Evolutionary conservation across 53 echinoderm and acorn worm genomes (phyloP), one percentile per base, ranked within the genome.

Genomic region (Paracentrotus lividus): DNA sequence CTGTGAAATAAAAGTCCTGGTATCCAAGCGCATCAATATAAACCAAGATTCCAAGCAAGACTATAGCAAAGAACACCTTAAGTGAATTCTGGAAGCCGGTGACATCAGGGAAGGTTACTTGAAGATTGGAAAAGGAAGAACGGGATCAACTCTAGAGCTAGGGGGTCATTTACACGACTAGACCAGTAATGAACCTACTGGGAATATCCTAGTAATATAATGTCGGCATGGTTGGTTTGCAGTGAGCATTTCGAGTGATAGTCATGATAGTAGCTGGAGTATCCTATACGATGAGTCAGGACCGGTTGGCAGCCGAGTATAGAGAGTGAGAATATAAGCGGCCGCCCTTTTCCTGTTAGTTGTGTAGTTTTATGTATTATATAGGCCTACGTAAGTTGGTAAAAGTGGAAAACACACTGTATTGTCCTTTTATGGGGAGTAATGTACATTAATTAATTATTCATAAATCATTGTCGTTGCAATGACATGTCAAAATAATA

Each of bases 51-150:
- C n/a, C n/a, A n/a, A n/a, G n/a, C n/a, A n/a, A n/a, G n/a, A n/a
- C n/a, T n/a, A n/a, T n/a, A n/a, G n/a, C n/a, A n/a, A 72, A 40
- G 16, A 32, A 34, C 67, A 32, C 67, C 67, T 67, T 2, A 67
- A 33, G 12, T 67, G 6, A 31, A 67, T 18, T 72, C 72, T 72
- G 21, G 72, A 38, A 36, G 40, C 72, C 21, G 15, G 36, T 36
- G 18, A 40, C 40, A 10, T 18, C 40, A 72, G 36, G 4, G 5
- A 21, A 40, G 36, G 36, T 10, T 36, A 6, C 72, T 72, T 14
- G 18, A 40, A 72, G 72, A 36, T 72, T 72, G 72, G 40, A 72
- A 72, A 72, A 72, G 72, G 72, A 72, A 72, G 40, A 72, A 40
- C 21, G 18, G 72, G 72, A 72, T 72, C 69, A 40, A 5, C 2